Evolutionary conservation across 2,113 vertebrate species (phyloP).

Genomic region (Cranoglanis bouderius): DNA sequence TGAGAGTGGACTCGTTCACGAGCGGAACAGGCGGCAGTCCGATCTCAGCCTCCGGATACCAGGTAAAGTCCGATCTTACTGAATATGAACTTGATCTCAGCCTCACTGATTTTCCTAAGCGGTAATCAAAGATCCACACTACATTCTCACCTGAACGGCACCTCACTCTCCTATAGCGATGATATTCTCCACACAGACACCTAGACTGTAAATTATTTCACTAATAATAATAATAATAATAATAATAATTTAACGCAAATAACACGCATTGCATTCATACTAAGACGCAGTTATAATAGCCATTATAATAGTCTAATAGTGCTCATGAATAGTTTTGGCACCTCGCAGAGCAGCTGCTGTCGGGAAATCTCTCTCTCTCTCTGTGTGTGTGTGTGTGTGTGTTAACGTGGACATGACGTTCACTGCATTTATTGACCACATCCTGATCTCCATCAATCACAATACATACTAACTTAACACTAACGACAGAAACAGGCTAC

Average conservation of each 20-base stretch:
- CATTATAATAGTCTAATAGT: background rate
- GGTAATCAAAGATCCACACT: background rate
- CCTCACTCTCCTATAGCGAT: background rate
- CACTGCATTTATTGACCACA: background rate
- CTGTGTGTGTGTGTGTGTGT: background rate
- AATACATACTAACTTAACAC: background rate
- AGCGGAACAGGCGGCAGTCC: slow-evolving; percentile 81
- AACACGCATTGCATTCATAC: background rate
- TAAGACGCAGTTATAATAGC: background rate
- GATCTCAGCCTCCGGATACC: slow-evolving; percentile 81
- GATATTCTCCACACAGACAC: background rate
- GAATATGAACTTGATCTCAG: background rate
- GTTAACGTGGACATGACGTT: background rate
- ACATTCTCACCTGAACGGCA: background rate
- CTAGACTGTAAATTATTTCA: background rate
- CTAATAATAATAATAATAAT: background rate
- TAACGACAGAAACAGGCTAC: background rate
- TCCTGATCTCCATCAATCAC: background rate
- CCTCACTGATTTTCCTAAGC: background rate
- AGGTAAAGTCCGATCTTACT: slow-evolving; percentile 73
- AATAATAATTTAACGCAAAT: background rate
- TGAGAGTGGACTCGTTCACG: slow-evolving; percentile 88
- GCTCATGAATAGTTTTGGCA: background rate
- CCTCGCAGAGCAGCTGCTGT: background rate
- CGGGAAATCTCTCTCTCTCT: background rate